Evolutionary conservation across 2,113 vertebrate genomes (phyloP), one percentile per base, ranked within the genome.

Genomic region (Onychostoma macrolepis): DNA sequence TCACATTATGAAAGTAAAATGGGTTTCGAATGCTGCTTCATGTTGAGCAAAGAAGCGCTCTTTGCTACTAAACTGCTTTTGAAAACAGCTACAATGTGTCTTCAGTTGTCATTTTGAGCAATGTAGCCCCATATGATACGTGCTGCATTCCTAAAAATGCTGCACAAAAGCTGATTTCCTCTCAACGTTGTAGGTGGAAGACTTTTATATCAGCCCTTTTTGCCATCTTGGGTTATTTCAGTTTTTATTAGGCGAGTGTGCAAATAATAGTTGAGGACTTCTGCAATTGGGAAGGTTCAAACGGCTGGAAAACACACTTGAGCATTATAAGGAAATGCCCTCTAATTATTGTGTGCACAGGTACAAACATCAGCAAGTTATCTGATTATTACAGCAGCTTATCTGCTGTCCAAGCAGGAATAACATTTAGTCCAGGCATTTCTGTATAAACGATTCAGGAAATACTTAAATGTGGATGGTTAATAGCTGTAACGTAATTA

Each of bases 311-410:
- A 65, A 67, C 58, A 67, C n/a, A 45, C 58, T 43, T 30, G n/a
- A 41, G 58, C 17, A 45, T 67, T 82, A 28, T 45, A 82, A 80
- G 58, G n/a, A 48, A 58, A 80, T 80, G 78, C 24, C 24, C 53
- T 63, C 77, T 43, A 43, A 81, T 82, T 67, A 45, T 28, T 45
- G n/a, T 82, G n/a, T 45, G 38, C 41, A 28, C 38, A 82, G n/a
- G 26, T 30, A 67, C n/a, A 82, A 30, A 41, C 58, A 82, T 82
- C 38, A 82, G 38, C 80, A 82, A 21, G 38, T 26, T 67, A 45
- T 82, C 58, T 82, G 58, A 82, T 82, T 67, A 67, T 67, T 67
- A 45, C n/a, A 67, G n/a, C 24, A 81, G 38, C 36, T 67, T 82
- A 45, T 65, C 79, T 82, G 80, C 80, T 45, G 80, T 67, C 15